Percentiles rank a stretch among this genome's conserved stretches.
Conservation (phyloP, 2,888 invertebrate species). For the Zaprionus lineosus region DNA sequence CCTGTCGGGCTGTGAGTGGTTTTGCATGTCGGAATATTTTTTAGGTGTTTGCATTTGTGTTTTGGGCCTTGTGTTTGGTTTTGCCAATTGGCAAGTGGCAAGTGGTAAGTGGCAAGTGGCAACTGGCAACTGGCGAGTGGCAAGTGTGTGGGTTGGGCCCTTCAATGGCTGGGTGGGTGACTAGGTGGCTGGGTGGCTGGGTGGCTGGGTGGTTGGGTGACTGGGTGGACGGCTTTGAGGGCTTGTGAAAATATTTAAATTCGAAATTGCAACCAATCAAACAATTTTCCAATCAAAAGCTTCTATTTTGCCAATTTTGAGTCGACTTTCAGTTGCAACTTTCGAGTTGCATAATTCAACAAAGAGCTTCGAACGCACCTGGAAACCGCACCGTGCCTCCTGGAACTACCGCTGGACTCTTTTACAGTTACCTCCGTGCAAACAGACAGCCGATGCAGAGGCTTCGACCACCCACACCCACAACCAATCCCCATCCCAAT, state of each 20-base stretch:
- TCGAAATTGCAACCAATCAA: conserved; percentile 77
- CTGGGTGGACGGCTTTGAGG: conserved; percentile 47
- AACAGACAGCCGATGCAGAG: conserved; percentile 40
- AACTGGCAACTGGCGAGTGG: background rate
- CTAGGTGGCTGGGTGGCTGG: conserved; percentile 10
- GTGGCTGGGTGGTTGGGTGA: conserved; percentile 19
- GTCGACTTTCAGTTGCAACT: conserved; percentile 68
- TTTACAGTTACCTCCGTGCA: conserved; percentile 48
- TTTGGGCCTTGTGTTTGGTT: background rate
- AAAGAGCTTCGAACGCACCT: conserved; percentile 56
- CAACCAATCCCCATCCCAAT: background rate
- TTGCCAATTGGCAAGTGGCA: background rate
- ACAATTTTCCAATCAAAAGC: conserved; percentile 78
- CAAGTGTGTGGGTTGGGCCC: conserved; percentile 10
- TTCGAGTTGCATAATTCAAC: conserved; percentile 78
- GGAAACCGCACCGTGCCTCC: background rate
- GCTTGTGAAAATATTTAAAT: conserved; percentile 75
- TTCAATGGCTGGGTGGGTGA: too few species aligned
- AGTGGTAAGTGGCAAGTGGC: too few species aligned
- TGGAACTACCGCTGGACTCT: background rate
- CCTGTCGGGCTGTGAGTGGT: conserved; percentile 62
- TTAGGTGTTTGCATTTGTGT: conserved; percentile 22
- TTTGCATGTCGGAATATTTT: conserved; percentile 68
- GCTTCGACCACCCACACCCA: background rate
- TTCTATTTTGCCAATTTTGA: conserved; percentile 70